These are phyloP conservation scores for Carassius gibelio DNA, from an alignment of 2,113 vertebrate species.

Conservation along the genomic window DNA sequence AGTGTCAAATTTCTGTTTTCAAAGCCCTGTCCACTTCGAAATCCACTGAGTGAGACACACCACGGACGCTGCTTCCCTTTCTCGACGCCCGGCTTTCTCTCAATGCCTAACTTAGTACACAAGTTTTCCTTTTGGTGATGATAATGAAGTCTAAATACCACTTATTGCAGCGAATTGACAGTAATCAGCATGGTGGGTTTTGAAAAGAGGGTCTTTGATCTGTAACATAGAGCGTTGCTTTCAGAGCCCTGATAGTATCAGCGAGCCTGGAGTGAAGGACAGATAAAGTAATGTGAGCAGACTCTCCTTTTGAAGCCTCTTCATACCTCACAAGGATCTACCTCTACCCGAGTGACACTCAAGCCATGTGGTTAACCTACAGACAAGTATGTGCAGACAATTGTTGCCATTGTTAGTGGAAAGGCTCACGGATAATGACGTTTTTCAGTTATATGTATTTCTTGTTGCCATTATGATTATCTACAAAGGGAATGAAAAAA, in stretches of 20 bases:
- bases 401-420: conserved; percentile 70
- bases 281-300: conserved; percentile 70
- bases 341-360: conserved; percentile 65
- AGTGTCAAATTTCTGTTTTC: conserved; percentile 68
- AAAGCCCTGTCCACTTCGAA: conserved; percentile 58
- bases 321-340: conserved; percentile 67
- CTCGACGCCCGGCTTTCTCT: background rate
- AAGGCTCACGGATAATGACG: conserved; percentile 67
- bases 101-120: conserved; percentile 44
- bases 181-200: conserved; percentile 60
- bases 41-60: conserved; percentile 31
- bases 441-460: conserved; percentile 65
- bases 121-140: conserved; percentile 24
- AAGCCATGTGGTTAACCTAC: conserved; percentile 71
- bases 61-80: background rate
- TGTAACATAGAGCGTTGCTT: conserved; percentile 63
- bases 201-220: conserved; percentile 62
- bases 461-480: conserved; percentile 48
- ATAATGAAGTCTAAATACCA: conserved; percentile 63
- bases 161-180: conserved; percentile 54
- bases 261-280: conserved; percentile 60
- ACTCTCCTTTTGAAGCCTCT: conserved; percentile 61
- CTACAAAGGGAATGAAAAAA: background rate
- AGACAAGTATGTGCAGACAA: conserved; percentile 71
- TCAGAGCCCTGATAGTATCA: conserved; percentile 67